Evolutionary conservation across 2,113 vertebrate species (phyloP).

Genomic region (Crotalus helleri): DNA sequence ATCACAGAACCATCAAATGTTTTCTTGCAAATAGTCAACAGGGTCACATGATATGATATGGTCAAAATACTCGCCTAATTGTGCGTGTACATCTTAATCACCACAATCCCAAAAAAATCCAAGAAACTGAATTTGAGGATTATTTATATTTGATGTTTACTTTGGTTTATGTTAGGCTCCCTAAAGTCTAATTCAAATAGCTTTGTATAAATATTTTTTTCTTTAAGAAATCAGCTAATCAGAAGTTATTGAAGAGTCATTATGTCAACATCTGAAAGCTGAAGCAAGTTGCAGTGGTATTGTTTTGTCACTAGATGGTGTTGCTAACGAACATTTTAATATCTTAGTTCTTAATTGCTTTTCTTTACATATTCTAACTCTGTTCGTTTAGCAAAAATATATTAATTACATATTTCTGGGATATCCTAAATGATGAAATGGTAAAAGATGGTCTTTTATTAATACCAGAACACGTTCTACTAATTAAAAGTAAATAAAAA

Average conservation of each 20-base stretch:
- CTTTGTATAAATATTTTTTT: background rate
- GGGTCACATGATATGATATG: too few relatives aligned
- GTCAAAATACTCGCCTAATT: too few relatives aligned
- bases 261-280: background rate
- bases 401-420: background rate
- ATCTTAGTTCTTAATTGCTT: background rate
- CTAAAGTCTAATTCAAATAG: background rate
- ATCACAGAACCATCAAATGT: too few relatives aligned
- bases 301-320: background rate
- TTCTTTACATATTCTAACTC: background rate
- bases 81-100: too few relatives aligned
- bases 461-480: background rate
- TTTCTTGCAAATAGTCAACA: too few relatives aligned
- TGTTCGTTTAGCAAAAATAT: background rate
- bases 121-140: background rate
- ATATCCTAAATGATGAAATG: background rate
- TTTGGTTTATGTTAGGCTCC: background rate
- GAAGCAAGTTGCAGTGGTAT: background rate
- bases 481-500: background rate
- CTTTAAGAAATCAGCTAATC: background rate
- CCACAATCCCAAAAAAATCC: too few relatives aligned
- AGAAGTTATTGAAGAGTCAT: background rate
- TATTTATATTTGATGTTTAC: background rate
- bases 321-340: background rate
- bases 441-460: background rate